Evolutionary conservation across 2,113 vertebrate genomes (phyloP).

Genomic region (Periophthalmus modestus): DNA sequence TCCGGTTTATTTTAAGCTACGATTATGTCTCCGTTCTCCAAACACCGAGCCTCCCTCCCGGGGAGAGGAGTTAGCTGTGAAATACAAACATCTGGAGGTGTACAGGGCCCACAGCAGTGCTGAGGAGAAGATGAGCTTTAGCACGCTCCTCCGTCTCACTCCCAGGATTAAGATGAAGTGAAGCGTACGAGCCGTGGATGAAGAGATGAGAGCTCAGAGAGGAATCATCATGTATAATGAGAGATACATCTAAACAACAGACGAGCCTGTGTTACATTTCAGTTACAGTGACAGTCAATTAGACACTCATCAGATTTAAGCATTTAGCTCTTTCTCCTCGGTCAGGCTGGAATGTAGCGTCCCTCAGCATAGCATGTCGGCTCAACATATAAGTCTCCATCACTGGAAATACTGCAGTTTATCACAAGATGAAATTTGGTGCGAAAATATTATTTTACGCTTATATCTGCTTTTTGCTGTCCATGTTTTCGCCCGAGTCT

Average conservation of each 20-base stretch:
- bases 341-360: neutral
- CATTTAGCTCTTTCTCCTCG: neutral
- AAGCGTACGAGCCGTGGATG: neutral
- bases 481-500: too few relatives aligned
- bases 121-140: slow-evolving; percentile 26
- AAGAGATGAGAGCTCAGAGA: neutral
- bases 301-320: neutral
- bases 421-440: too few relatives aligned
- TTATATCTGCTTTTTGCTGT: too few relatives aligned
- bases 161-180: neutral
- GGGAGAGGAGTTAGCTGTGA: slow-evolving; percentile 44
- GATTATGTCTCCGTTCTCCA: slow-evolving; percentile 28
- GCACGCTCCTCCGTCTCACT: neutral
- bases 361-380: too few relatives aligned
- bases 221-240: neutral
- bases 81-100: slow-evolving; percentile 37
- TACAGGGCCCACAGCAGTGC: slow-evolving; percentile 22
- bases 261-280: neutral
- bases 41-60: slow-evolving; percentile 29
- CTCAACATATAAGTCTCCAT: too few relatives aligned
- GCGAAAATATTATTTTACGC: too few relatives aligned
- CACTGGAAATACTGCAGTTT: too few relatives aligned
- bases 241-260: neutral
- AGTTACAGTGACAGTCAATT: neutral
- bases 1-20: slow-evolving; percentile 35